Percentiles rank a stretch among this genome's conserved stretches.
These are phyloP conservation scores for Lissonota sp. DNA, from an alignment of 2,888 invertebrate species.

Conservation along the genomic window DNA sequence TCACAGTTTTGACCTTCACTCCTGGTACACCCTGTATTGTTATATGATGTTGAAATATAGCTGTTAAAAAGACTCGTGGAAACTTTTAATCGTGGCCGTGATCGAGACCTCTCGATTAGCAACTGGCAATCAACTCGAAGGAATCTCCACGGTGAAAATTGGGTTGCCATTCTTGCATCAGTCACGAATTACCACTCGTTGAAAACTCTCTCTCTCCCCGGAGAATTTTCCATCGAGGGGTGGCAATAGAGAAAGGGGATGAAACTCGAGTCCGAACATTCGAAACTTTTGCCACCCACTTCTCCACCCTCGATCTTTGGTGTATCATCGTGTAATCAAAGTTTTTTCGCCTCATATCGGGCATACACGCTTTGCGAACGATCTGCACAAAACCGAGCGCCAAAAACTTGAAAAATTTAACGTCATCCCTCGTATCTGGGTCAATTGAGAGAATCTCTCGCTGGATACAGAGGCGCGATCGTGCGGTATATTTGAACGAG, in stretches of 20 bases:
- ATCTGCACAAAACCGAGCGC: neutral
- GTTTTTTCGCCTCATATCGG: slow-evolving; percentile 23
- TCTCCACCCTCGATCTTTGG: neutral
- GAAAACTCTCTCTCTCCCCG: neutral
- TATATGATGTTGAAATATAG: neutral
- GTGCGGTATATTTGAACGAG: slow-evolving; percentile 27
- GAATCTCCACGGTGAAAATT: slow-evolving; percentile 22
- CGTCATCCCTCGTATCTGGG: slow-evolving; percentile 37
- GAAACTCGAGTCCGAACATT: neutral
- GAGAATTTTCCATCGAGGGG: slow-evolving; percentile 1
- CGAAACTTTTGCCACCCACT: neutral
- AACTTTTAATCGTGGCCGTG: slow-evolving; percentile 35
- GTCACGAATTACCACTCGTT: slow-evolving; percentile 26
- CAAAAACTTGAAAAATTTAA: slow-evolving; percentile 49
- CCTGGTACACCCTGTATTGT: too few species aligned
- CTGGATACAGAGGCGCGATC: slow-evolving; percentile 8
- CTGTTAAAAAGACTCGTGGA: slow-evolving; percentile 11
- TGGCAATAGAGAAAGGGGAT: neutral
- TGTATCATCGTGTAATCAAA: slow-evolving; percentile 9
- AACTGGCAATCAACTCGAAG: slow-evolving; percentile 49
- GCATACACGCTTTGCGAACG: slow-evolving; percentile 19
- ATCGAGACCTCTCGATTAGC: slow-evolving; percentile 46
- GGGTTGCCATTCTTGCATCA: slow-evolving; percentile 30
- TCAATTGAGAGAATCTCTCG: slow-evolving; percentile 42
- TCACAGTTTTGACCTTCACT: too few species aligned